Base-by-base conservation (phyloP, 2,113 vertebrate species). In the Catharus minimus region DNA sequence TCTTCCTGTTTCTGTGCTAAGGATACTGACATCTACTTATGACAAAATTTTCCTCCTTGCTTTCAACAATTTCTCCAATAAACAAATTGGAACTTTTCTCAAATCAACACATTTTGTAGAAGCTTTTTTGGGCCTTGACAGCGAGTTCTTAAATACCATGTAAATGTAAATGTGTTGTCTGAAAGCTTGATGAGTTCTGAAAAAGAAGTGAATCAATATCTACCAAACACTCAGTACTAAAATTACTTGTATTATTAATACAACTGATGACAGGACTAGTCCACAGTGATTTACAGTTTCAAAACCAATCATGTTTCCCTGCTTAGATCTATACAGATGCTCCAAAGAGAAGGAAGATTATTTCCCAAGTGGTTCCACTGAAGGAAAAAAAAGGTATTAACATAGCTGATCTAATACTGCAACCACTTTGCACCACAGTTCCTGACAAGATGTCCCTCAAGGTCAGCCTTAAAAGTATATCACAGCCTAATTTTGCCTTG, bases 1-100 rank as follows among this genome's bases (percentile, higher is more conserved):
- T 94, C 58, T 91, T 94, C 86, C 95, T 91, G 78, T 76, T 94
- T 85, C 90, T 90, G 15, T n/a, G 44, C 33, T 69, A 92, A 90
- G 84, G 74, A 66, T 69, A 78, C 53, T 60, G 74, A 89, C 68
- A 87, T 71, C 50, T 87, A 74, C 68, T 90, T 83, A 53, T 0
- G 5, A 76, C 18, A 58, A 72, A 66, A 62, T 61, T 81, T 86
- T 85, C 44, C 43, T 69, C 47, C 47, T 86, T 23, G 8, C 28
- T 84, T 92, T 75, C 47, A 82, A 68, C 39, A 46, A 66, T 69
- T 86, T 60, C 36, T 77, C 56, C 38, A 69, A 71, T 24, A 33
- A 68, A 61, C 3, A 73, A 66, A 82, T 69, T 14, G 17, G 17
- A 67, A 38, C 23, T 66, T 84, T 86, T 74, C 44, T 71, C 22